Evolutionary conservation across 2,797 vertebrate species (phyloP), one percentile per base, ranked within the genome.

Genomic region (Cheirogaleus major): DNA sequence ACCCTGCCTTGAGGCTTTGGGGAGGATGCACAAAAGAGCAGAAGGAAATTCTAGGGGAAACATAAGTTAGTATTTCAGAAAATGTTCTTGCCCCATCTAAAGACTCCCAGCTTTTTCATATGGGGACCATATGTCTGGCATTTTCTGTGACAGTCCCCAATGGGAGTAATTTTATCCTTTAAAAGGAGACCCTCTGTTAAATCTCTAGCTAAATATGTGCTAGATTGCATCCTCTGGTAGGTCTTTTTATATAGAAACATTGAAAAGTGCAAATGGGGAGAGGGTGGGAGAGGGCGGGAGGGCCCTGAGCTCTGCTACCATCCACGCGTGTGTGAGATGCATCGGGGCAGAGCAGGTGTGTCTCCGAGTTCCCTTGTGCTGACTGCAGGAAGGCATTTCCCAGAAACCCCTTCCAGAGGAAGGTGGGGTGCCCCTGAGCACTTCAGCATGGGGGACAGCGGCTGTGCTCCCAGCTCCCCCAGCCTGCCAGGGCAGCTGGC

Each of bases 81-180:
- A 73, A 30, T n/a, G 67, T 84, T 90, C 72, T 73, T 95, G n/a
- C 50, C 69, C 67, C 18, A 50, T 81, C 88, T 79, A 50, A 82
- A 92, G 63, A 38, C 59, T 30, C 76, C 27, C 30, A 84, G 65
- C 52, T 20, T 88, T 79, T 72, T 81, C 67, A 95, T 43, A 69
- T n/a, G 81, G 89, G 82, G 93, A 88, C 67, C 92, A 61, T 14
- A 69, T 93, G 87, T 52, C 25, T 7, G 0, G 20, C 35, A 41
- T 82, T 92, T 96, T 67, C 87, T 78, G 20, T 80, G 50, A 81
- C 12, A 32, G 67, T 72, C 45, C 72, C 73, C 88, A 85, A 3
- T 52, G 61, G 0, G 0, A 73, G 55, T 65, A 22, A 84, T 50
- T 70, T 48, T 92, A 55, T 75, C 95, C 61, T 92, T 83, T 48